A percentile compares a stretch with the other conserved stretches of the same genome.
These are phyloP conservation scores for Tubulanus polymorphus DNA, from an alignment of 2,888 invertebrate species.

Conservation along the genomic window DNA sequence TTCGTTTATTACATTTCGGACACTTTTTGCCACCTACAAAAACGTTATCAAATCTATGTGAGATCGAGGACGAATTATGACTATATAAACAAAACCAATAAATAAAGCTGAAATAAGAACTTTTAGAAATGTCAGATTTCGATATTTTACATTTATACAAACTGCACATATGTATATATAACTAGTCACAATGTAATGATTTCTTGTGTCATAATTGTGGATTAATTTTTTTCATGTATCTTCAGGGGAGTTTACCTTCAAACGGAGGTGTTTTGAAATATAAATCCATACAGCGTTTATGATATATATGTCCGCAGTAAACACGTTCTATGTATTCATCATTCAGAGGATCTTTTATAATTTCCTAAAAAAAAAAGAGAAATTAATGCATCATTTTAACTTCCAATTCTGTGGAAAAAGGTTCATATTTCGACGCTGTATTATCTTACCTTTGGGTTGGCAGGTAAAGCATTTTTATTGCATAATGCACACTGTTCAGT, in stretches of 20 bases:
- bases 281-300: slow-evolving; percentile 64
- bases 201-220: background rate
- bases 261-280: slow-evolving; percentile 72
- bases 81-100: no score
- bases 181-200: no score
- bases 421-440: background rate
- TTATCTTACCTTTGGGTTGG: slow-evolving; percentile 49
- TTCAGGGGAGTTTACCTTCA: slow-evolving; percentile 58
- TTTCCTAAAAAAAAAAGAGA: slow-evolving; percentile 52
- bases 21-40: slow-evolving; percentile 67
- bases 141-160: no score
- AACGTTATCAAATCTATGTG: no score
- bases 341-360: slow-evolving; percentile 58
- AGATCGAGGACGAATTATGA: no score
- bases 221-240: background rate
- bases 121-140: no score
- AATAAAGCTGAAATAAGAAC: no score
- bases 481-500: slow-evolving; percentile 65
- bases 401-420: background rate
- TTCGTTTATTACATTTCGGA: slow-evolving; percentile 62
- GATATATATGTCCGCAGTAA: slow-evolving; percentile 71
- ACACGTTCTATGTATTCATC: slow-evolving; percentile 63
- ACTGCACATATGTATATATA: no score
- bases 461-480: slow-evolving; percentile 62
- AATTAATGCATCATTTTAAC: no score